phyloP scores from a whole-genome alignment of 2,113 vertebrate species.

The Protobothrops mucrosquamatus region DNA sequence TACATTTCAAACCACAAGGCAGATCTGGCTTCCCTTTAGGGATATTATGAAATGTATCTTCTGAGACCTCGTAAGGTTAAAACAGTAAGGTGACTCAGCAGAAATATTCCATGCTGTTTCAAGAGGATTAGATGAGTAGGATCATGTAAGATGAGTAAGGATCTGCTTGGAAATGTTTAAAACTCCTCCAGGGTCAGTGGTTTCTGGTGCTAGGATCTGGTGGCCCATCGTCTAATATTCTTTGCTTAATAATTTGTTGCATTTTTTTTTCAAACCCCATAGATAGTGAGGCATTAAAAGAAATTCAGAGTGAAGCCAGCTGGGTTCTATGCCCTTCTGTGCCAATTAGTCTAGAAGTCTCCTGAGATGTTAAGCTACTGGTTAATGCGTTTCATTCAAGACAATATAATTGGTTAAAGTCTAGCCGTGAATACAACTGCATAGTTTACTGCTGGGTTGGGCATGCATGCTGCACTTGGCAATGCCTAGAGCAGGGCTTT shows the following conservation, averaged over 20 bases:
- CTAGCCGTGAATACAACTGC: not conserved
- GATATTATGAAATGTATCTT: not conserved
- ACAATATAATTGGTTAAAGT: not conserved
- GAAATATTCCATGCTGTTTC: not conserved
- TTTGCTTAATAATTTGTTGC: not conserved
- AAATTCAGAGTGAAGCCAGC: not conserved
- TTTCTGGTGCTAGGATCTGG: not conserved
- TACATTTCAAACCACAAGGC: not conserved
- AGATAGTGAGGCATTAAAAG: not conserved
- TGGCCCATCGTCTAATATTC: not conserved
- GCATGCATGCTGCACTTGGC: not conserved
- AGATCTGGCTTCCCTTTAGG: not conserved
- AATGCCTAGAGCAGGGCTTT: not conserved
- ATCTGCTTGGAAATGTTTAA: not conserved
- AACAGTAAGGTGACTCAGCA: not conserved
- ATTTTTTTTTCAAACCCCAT: not conserved
- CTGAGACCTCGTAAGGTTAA: not conserved
- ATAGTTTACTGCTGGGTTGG: not conserved
- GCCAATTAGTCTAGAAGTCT: not conserved
- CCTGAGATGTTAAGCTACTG: not conserved
- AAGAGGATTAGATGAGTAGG: not conserved
- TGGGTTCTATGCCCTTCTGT: not conserved
- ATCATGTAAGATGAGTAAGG: not conserved
- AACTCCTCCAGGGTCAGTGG: not conserved
- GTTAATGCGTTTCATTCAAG: not conserved